Evolutionary conservation across 2,113 vertebrate genomes (phyloP), one percentile per base, ranked within the genome.

Genomic region (Saccopteryx bilineata): DNA sequence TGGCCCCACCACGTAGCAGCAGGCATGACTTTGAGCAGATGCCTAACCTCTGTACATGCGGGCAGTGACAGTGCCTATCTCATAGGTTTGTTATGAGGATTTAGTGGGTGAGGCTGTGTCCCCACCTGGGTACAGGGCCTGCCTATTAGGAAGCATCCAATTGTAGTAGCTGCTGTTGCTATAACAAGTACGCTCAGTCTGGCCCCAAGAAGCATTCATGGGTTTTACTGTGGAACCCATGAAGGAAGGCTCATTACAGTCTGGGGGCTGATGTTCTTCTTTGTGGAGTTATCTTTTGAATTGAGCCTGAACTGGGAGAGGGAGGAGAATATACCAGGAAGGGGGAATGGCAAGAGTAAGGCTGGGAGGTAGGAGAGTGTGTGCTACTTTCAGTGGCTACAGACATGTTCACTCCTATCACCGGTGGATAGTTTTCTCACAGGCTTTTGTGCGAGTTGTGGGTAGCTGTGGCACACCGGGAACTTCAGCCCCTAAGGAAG

Each of bases 351-450:
- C 2, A 39, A 61, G 28, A 46, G 12, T 33, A 14, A 28, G 31
- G 54, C 7, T 12, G 33, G 10, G 63, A 52, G 39, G 24, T 24
- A 18, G 85, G 17, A 56, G 9, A 17, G 24, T n/a, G 48, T 7
- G 0, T 1, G 2, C 13, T 19, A 0, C 9, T 21, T 24, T 39
- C 12, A 26, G 15, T 14, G 76, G 31, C 69, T 39, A 17, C 75
- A 19, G 12, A n/a, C 23, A 15, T 7, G 5, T 8, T 2, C 39
- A 18, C 18, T 21, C 23, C 31, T 68, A 11, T 2, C 3, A 7
- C 63, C 5, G 14, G 13, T n/a, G 39, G 56, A 72, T 24, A 5
- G 23, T 85, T 65, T 88, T 54, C 63, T 75, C 15, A 13, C 52
- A 6, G 4, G 26, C 79, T 71, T 68, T 61, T 0, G 0, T 23